phyloP scores from a whole-genome alignment of 1,140 invertebrate genomes.

The Scaptodrosophila lebanonensis region DNA sequence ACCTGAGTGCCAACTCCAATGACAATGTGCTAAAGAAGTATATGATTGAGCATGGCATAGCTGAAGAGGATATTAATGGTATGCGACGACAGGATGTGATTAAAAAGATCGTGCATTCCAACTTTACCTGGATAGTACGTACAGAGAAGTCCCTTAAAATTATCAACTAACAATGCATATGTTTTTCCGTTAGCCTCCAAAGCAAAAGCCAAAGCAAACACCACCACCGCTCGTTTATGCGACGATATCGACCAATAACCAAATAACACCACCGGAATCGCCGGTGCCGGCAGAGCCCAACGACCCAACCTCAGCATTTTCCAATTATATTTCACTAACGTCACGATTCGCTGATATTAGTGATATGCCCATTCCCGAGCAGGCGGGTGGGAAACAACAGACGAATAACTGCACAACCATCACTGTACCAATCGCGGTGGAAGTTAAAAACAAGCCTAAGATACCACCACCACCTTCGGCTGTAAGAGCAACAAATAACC shows the following conservation, averaged over 20 bases:
- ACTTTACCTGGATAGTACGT: constrained; percentile 65
- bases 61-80: constrained; percentile 48
- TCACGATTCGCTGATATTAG: constrained; percentile 53
- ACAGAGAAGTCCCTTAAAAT: neutral
- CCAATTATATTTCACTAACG: constrained; percentile 53
- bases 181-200: constrained; percentile 31
- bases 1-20: constrained; percentile 41
- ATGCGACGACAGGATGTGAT: constrained; percentile 53
- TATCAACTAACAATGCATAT: too few relatives aligned
- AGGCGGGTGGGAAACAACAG: constrained; percentile 37
- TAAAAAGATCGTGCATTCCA: constrained; percentile 64
- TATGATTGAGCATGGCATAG: constrained; percentile 66
- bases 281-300: constrained; percentile 12
- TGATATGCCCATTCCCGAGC: constrained; percentile 23
- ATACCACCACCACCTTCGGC: constrained; percentile 59
- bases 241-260: constrained; percentile 58
- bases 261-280: constrained; percentile 50
- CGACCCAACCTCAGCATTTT: constrained; percentile 3
- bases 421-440: too few relatives aligned
- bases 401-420: too few relatives aligned
- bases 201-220: constrained; percentile 15
- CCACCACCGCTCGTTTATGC: constrained; percentile 45
- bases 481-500: constrained; percentile 43
- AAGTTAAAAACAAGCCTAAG: constrained; percentile 22
- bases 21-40: constrained; percentile 68